Conservation (phyloP, 1,140 invertebrate species). For the Eueides isabella region DNA sequence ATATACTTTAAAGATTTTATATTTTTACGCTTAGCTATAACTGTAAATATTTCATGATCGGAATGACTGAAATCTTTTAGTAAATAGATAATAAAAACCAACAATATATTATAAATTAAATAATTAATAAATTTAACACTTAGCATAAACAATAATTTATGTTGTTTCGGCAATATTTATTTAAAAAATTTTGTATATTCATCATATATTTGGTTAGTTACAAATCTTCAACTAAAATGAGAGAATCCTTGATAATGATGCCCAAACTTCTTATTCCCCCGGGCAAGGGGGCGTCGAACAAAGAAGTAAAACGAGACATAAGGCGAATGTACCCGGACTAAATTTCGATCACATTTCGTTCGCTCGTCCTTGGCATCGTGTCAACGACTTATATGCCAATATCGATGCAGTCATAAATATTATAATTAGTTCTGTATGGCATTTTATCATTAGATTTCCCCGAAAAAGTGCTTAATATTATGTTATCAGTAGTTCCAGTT, state of each 20-base stretch:
- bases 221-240: neutral
- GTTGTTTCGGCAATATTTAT: neutral
- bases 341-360: conserved; percentile 35
- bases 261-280: neutral
- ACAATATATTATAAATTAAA: neutral
- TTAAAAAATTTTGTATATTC: too few relatives aligned
- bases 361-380: conserved; percentile 28
- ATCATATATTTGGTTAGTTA: too few relatives aligned
- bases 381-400: conserved; percentile 29
- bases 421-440: neutral
- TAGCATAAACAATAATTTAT: neutral
- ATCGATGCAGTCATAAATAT: conserved; percentile 8
- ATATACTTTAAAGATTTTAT: neutral
- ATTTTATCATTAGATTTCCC: neutral
- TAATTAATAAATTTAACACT: neutral
- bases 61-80: neutral
- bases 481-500: neutral
- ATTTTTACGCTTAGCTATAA: neutral
- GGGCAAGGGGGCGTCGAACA: conserved; percentile 21
- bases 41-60: neutral
- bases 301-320: conserved; percentile 34
- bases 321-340: conserved; percentile 33
- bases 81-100: neutral
- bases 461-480: neutral
- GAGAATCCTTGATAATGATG: neutral